phyloP scores from a whole-genome alignment of 1,140 invertebrate genomes.

The Protaetia brevitarsis region DNA sequence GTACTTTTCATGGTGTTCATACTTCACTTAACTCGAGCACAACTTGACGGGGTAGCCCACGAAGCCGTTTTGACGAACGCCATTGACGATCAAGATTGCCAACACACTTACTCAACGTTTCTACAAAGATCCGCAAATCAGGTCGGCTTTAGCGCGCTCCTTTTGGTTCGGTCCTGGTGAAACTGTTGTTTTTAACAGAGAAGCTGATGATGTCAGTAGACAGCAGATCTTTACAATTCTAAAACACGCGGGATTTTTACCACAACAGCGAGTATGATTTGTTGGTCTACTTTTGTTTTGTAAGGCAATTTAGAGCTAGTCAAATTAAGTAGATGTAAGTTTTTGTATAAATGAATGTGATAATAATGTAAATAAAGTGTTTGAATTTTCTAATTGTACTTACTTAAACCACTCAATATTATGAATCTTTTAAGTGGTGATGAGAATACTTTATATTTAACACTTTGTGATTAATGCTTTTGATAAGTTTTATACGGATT shows the following conservation, averaged over 20 bases:
- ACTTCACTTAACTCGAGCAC: neutral
- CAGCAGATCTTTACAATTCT: constrained; percentile 59
- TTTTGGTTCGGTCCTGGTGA: constrained; percentile 60
- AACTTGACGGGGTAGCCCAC: constrained; percentile 33
- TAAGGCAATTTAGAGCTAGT: neutral
- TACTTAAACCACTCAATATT: too few relatives aligned
- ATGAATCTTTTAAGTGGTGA: too few relatives aligned
- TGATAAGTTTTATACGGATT: too few relatives aligned
- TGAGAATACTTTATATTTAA: too few relatives aligned
- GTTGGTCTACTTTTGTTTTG: neutral
- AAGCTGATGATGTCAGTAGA: constrained; percentile 56
- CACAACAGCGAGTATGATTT: constrained; percentile 29
- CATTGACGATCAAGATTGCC: constrained; percentile 48
- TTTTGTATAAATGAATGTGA: too few relatives aligned
- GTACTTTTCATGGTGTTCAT: too few relatives aligned
- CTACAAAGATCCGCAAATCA: constrained; percentile 49
- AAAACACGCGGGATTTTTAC: constrained; percentile 58
- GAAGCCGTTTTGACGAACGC: constrained; percentile 48
- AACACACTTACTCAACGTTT: constrained; percentile 49
- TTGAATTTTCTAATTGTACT: too few relatives aligned
- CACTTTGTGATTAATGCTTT: too few relatives aligned
- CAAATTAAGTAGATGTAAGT: too few relatives aligned
- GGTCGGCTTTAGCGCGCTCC: constrained; percentile 51
- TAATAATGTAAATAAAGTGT: too few relatives aligned
- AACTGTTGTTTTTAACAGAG: constrained; percentile 53